These are phyloP conservation scores for Trachemys scripta DNA, from an alignment of 2,113 vertebrate species.

Conservation along the genomic window DNA sequence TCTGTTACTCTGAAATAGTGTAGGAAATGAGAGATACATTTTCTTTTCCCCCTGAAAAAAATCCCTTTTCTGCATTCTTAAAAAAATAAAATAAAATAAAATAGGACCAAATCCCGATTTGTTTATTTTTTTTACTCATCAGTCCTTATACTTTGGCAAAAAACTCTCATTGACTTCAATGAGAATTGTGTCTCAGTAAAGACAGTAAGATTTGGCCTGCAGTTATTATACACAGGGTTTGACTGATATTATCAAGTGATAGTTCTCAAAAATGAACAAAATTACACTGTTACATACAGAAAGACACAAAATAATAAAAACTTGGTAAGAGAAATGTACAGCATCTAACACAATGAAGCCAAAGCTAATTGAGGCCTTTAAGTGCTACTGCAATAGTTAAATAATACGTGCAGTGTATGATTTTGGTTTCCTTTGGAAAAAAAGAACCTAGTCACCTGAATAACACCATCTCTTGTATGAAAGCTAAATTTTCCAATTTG, in stretches of 20 bases:
- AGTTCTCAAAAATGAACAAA: background rate
- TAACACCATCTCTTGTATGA: slow-evolving; percentile 74
- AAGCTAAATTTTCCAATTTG: slow-evolving; percentile 84
- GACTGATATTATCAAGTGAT: background rate
- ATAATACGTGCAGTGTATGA: background rate
- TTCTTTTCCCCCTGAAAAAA: background rate
- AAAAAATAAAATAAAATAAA: background rate
- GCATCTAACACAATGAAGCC: background rate
- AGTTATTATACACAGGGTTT: background rate
- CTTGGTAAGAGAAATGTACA: background rate
- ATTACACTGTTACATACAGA: background rate
- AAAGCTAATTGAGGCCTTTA: background rate
- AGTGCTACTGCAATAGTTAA: background rate
- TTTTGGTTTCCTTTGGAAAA: background rate
- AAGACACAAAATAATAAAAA: background rate
- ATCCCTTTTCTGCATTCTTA: background rate
- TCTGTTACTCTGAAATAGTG: background rate
- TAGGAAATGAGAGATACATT: background rate
- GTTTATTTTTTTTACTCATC: background rate
- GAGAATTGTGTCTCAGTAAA: background rate
- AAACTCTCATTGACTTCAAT: background rate
- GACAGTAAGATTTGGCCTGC: background rate
- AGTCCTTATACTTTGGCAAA: background rate
- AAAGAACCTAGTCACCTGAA: slow-evolving; percentile 67
- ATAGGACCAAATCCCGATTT: background rate